Evolutionary conservation across 2,888 invertebrate species (phyloP).

Genomic region (Orthonychiurus folsomi): DNA sequence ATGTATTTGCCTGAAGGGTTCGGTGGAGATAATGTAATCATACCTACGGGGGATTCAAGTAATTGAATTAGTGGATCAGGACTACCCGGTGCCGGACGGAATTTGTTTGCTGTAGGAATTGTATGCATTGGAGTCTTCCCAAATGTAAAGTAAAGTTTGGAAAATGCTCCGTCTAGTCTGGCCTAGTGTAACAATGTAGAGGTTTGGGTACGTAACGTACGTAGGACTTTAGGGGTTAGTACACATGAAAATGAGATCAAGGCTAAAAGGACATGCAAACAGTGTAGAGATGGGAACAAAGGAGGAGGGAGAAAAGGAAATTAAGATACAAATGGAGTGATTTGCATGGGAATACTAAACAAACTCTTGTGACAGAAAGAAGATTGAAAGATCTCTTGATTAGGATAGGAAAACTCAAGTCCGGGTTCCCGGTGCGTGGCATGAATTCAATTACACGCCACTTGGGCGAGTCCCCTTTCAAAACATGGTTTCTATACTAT

Average conservation of each 20-base stretch:
- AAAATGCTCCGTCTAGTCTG: no score
- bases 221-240: background rate
- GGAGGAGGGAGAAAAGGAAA: no score
- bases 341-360: background rate
- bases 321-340: constrained; percentile 5
- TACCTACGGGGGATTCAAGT: background rate
- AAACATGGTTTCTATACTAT: background rate
- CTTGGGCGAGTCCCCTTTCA: no score
- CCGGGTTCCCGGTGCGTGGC: no score
- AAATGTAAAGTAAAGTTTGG: no score
- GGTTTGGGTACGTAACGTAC: background rate
- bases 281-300: no score
- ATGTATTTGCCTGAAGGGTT: no score
- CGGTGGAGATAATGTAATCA: background rate
- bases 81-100: no score
- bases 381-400: constrained; percentile 1
- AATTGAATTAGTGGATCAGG: background rate
- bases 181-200: background rate
- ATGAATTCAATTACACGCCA: background rate
- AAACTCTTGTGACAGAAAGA: background rate
- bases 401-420: background rate
- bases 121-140: no score
- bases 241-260: constrained; percentile 8
- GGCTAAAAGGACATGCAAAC: background rate
- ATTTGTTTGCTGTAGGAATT: no score